Evolutionary conservation across 2,113 vertebrate genomes (phyloP).

Genomic region (Scortum barcoo): DNA sequence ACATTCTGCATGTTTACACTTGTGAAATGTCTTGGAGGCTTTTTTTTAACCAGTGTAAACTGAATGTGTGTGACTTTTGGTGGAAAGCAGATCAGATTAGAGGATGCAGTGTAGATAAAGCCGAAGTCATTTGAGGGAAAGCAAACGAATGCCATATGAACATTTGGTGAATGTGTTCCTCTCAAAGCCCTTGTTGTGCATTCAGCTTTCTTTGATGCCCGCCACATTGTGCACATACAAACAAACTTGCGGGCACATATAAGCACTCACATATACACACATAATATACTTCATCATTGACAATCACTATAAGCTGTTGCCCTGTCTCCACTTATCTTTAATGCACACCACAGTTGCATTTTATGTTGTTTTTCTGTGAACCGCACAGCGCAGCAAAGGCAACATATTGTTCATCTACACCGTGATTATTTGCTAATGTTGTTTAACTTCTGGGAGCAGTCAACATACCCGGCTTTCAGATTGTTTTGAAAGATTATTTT

Average conservation of each 20-base stretch:
- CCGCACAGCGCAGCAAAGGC: conserved; percentile 8
- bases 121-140: conserved; percentile 49
- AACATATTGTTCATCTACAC: conserved; percentile 11
- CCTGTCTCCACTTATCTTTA: conserved; percentile 31
- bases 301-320: conserved; percentile 11
- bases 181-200: conserved; percentile 38
- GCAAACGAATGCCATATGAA: conserved; percentile 64
- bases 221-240: conserved; percentile 41
- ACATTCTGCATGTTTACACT: conserved; percentile 55
- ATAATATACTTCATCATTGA: not conserved
- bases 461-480: not conserved
- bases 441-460: not conserved
- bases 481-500: conserved; percentile 18
- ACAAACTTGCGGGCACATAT: conserved; percentile 30
- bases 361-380: conserved; percentile 30
- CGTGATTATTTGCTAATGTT: conserved; percentile 20
- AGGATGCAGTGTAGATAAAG: conserved; percentile 57
- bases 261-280: not conserved
- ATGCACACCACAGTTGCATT: conserved; percentile 24
- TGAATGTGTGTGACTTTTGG: conserved; percentile 53
- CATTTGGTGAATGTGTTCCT: conserved; percentile 40
- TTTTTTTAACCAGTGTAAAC: conserved; percentile 32
- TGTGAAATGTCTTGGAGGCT: conserved; percentile 25
- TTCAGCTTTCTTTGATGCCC: conserved; percentile 51
- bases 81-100: conserved; percentile 61